These are phyloP conservation scores for Clytia hemisphaerica DNA, from an alignment of 30 jellyfish, hydroid and myxozoan species.

Conservation along the genomic window DNA sequence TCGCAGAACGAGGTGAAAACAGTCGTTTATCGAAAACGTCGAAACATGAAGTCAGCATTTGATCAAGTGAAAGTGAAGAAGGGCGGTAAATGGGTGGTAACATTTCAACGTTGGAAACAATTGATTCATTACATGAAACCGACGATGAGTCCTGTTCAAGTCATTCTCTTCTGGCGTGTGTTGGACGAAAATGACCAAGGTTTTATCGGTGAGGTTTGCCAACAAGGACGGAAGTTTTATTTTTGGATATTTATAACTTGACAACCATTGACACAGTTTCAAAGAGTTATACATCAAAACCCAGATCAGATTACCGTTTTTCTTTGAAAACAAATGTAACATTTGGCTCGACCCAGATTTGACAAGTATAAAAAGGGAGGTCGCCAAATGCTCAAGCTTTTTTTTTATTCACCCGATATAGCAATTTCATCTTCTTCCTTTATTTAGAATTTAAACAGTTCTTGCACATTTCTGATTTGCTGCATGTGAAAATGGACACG, in stretches of 20 bases:
- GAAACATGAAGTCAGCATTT: constrained; percentile 88
- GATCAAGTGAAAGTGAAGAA: constrained; percentile 59
- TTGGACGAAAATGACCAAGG: constrained; percentile 62
- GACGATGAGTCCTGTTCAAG: constrained; percentile 86
- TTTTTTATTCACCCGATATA: no score
- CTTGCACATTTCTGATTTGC: constrained; percentile 67
- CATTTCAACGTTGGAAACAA: constrained; percentile 88
- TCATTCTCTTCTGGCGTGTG: constrained; percentile 83
- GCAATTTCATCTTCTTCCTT: neutral
- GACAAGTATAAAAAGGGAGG: no score
- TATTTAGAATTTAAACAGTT: constrained; percentile 58
- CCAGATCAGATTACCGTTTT: no score
- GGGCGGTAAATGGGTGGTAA: constrained; percentile 62
- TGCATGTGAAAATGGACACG: constrained; percentile 75
- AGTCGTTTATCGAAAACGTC: constrained; percentile 83
- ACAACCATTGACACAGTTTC: neutral
- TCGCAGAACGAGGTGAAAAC: constrained; percentile 90
- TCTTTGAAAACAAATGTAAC: no score
- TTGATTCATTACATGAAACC: constrained; percentile 84
- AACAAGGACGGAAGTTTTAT: neutral
- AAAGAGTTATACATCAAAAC: no score
- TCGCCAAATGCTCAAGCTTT: no score
- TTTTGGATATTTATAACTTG: neutral
- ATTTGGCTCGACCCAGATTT: no score
- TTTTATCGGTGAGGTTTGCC: constrained; percentile 40